These are phyloP conservation scores for Amphipoea oculea DNA, from an alignment of 2,888 invertebrate genomes.

Conservation along the genomic window DNA sequence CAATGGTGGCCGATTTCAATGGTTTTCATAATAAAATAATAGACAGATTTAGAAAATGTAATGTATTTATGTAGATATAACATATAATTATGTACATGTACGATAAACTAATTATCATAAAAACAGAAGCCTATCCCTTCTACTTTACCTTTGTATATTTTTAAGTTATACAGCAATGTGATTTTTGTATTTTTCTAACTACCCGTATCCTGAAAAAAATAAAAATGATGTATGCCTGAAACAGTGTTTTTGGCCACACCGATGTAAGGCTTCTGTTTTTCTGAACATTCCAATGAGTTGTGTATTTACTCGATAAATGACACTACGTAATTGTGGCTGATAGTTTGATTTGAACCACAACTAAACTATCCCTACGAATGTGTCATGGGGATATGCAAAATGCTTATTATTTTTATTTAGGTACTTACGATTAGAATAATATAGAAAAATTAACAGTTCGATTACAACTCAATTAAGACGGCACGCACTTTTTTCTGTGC, in stretches of 20 bases:
- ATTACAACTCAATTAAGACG: conserved; percentile 10
- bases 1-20: conserved; percentile 18
- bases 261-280: conserved; percentile 78
- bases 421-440: conserved; percentile 32
- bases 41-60: conserved; percentile 70
- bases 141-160: conserved; percentile 76
- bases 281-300: conserved; percentile 53
- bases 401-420: conserved; percentile 6
- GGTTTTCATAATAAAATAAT: conserved; percentile 70
- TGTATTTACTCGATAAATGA: conserved; percentile 46
- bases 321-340: conserved; percentile 16
- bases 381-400: conserved; percentile 39
- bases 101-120: conserved; percentile 63
- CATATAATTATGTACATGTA: conserved; percentile 67
- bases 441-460: conserved; percentile 14
- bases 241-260: conserved; percentile 11
- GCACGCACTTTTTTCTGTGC: neutral
- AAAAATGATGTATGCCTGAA: conserved; percentile 66
- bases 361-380: conserved; percentile 20
- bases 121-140: conserved; percentile 82
- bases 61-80: conserved; percentile 73
- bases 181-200: conserved; percentile 88
- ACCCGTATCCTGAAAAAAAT: conserved; percentile 85
- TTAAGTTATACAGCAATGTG: conserved; percentile 87
- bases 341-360: conserved; percentile 33